phyloP scores from a whole-genome alignment of 2,888 invertebrate species.

The Oxycera nigricornis region DNA sequence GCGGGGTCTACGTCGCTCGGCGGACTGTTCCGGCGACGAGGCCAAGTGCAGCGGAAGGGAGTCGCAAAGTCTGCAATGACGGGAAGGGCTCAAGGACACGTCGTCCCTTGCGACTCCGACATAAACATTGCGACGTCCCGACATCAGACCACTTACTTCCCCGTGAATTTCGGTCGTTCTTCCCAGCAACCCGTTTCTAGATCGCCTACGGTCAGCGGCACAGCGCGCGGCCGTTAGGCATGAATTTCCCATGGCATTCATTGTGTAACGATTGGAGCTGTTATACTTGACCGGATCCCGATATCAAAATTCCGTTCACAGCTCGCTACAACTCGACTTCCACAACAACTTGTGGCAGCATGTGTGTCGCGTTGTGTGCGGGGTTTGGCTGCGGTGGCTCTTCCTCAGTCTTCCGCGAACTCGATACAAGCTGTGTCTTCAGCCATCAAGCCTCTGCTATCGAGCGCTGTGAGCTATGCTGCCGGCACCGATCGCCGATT shows the following conservation, averaged over 20 bases:
- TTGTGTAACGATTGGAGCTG: conserved; percentile 4
- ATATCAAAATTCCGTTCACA: conserved; percentile 24
- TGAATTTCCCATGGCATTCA: conserved; percentile 19
- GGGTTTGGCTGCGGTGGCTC: neutral
- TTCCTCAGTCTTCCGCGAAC: conserved; percentile 14
- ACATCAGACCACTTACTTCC: neutral
- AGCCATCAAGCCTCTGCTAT: neutral
- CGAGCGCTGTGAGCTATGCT: neutral
- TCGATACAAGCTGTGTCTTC: neutral
- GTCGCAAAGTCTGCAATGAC: neutral
- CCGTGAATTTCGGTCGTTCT: neutral
- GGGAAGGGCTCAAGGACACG: too few species aligned
- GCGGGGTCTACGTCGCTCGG: too few species aligned
- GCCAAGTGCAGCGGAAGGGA: neutral
- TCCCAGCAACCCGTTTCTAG: conserved; percentile 1
- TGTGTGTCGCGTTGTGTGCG: neutral
- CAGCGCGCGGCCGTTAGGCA: neutral
- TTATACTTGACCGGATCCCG: conserved; percentile 12
- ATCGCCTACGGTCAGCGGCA: neutral
- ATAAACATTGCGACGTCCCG: too few species aligned
- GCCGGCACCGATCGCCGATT: neutral
- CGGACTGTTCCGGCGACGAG: too few species aligned
- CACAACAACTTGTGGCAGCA: neutral
- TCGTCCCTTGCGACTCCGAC: too few species aligned
- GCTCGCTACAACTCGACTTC: neutral